Conservation (phyloP, 2,888 invertebrate species). For the Rutpela maculata region DNA sequence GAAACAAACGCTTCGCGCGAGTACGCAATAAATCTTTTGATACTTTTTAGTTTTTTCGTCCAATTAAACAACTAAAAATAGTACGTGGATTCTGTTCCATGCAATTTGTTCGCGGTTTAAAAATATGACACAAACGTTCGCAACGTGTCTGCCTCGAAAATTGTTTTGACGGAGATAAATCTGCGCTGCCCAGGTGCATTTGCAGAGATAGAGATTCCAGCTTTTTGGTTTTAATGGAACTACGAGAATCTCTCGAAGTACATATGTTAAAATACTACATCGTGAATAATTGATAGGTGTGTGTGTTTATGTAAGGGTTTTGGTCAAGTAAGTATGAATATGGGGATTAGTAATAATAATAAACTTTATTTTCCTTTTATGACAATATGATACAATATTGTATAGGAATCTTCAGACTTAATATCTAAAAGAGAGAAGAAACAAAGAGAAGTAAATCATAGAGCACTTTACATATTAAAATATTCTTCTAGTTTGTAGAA, state of each 20-base stretch:
- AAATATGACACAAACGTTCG: slow-evolving; percentile 48
- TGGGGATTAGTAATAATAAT: too few relatives aligned
- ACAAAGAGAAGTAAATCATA: too few relatives aligned
- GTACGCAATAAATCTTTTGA: slow-evolving; percentile 8
- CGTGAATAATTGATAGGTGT: slow-evolving; percentile 7
- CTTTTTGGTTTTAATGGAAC: slow-evolving; percentile 16
- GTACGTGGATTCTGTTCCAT: slow-evolving; percentile 20
- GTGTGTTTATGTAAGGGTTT: too few relatives aligned
- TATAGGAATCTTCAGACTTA: too few relatives aligned
- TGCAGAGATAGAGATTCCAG: not conserved
- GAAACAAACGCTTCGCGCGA: slow-evolving; percentile 6
- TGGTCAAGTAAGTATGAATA: too few relatives aligned
- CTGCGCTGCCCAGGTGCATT: slow-evolving; percentile 17
- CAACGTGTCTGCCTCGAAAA: slow-evolving; percentile 39
- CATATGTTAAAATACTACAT: slow-evolving; percentile 3
- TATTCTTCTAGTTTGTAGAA: too few relatives aligned
- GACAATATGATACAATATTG: too few relatives aligned
- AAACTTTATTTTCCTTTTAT: too few relatives aligned
- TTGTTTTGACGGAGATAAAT: slow-evolving; percentile 42
- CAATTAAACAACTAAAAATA: slow-evolving; percentile 31
- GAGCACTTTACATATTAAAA: too few relatives aligned
- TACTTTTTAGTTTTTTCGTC: slow-evolving; percentile 8
- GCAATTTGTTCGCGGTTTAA: slow-evolving; percentile 41
- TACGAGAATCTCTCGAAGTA: slow-evolving; percentile 8
- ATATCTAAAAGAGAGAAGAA: too few relatives aligned